These are phyloP conservation scores for Sebastes oblongus DNA, from an alignment of 2,797 vertebrate genomes.

Conservation along the genomic window DNA sequence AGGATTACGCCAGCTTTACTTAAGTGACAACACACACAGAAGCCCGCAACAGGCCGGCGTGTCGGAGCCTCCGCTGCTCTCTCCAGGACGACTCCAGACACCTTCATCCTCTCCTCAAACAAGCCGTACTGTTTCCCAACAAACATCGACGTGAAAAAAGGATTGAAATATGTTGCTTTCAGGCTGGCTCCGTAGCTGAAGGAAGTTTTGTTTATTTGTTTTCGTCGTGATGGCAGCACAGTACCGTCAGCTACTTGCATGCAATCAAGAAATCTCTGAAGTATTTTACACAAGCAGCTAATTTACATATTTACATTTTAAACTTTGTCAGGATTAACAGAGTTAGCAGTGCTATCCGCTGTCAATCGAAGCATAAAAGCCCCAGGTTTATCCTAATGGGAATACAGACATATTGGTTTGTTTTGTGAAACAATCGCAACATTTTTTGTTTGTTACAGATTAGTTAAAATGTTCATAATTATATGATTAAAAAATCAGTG, in stretches of 20 bases:
- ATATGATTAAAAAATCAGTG: no score
- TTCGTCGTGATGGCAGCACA: not conserved
- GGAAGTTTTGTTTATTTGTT: not conserved
- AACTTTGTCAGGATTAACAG: not conserved
- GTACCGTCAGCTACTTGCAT: not conserved
- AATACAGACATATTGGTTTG: not conserved
- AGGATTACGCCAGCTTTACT: conserved; percentile 81
- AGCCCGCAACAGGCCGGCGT: conserved; percentile 16
- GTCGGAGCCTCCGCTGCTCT: not conserved
- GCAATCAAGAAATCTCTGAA: not conserved
- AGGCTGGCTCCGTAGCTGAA: not conserved
- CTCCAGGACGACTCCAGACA: not conserved
- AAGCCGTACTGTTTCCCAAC: not conserved
- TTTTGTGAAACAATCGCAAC: not conserved
- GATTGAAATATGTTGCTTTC: not conserved
- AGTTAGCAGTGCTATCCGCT: not conserved
- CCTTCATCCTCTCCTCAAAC: not conserved
- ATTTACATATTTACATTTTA: not conserved
- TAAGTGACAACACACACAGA: conserved; percentile 68
- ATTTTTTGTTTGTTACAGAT: not conserved
- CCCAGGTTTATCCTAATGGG: not conserved
- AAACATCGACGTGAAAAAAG: not conserved
- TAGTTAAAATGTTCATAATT: not conserved
- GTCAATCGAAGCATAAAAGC: not conserved
- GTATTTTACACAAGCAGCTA: not conserved